Evolutionary conservation across 2,888 invertebrate genomes (phyloP).

Genomic region (Aleiodes leptofemur): DNA sequence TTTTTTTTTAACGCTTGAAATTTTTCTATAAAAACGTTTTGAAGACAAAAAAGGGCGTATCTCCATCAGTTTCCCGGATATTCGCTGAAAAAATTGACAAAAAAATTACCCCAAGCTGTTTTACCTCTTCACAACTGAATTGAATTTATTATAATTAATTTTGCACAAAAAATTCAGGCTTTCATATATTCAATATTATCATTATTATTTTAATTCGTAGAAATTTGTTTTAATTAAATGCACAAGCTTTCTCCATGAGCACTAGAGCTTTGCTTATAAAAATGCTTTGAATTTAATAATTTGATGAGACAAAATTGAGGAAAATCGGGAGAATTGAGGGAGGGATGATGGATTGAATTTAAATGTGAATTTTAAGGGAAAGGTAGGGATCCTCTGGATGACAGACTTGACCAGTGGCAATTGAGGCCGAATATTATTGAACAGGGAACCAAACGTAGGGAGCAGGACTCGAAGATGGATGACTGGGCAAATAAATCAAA

Average conservation of each 20-base stretch:
- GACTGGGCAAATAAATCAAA: slow-evolving; percentile 61
- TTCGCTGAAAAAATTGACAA: too few relatives aligned
- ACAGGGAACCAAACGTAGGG: slow-evolving; percentile 52
- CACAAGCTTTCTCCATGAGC: slow-evolving; percentile 14
- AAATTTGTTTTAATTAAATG: not conserved
- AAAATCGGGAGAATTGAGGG: not conserved
- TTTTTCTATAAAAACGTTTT: too few relatives aligned
- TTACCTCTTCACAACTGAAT: too few relatives aligned
- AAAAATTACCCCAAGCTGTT: too few relatives aligned
- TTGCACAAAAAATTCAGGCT: too few relatives aligned
- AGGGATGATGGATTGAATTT: not conserved
- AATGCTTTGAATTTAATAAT: not conserved
- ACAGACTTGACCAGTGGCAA: slow-evolving; percentile 54
- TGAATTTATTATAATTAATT: too few relatives aligned
- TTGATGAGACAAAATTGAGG: not conserved
- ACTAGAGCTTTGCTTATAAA: slow-evolving; percentile 14
- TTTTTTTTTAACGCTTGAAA: too few relatives aligned
- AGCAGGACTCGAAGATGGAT: slow-evolving; percentile 57
- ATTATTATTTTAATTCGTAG: not conserved
- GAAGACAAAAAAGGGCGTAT: too few relatives aligned
- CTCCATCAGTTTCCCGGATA: too few relatives aligned
- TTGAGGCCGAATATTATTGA: slow-evolving; percentile 54
- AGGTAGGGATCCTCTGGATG: slow-evolving; percentile 42
- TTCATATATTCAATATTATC: not conserved
- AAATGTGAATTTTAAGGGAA: slow-evolving; percentile 42